Conservation (phyloP, 1,140 invertebrate species). For the Drosophila ananassae region DNA sequence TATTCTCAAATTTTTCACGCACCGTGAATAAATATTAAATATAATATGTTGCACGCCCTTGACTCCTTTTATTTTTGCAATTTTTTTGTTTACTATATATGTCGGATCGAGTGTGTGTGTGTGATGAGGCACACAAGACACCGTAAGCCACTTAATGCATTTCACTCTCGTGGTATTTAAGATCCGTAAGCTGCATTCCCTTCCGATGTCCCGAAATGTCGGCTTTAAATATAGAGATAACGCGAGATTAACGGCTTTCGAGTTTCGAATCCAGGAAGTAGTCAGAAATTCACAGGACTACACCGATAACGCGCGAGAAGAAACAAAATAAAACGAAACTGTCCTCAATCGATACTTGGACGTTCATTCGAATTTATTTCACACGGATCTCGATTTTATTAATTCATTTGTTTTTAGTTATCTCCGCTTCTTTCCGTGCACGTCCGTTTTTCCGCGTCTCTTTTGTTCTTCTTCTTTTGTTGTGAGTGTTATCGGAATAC, state of each 20-base stretch:
- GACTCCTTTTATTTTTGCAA: not conserved
- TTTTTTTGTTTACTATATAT: constrained; percentile 1
- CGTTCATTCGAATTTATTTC: not conserved
- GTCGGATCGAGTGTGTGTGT: constrained; percentile 13
- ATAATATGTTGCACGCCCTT: constrained; percentile 22
- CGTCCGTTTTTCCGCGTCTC: not conserved
- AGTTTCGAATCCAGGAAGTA: not conserved
- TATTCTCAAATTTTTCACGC: constrained; percentile 52
- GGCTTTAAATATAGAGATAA: constrained; percentile 17
- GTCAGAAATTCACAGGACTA: not conserved
- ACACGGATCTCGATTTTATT: not conserved
- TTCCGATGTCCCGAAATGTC: constrained; percentile 16
- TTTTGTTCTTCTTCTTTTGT: not conserved
- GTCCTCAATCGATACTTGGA: not conserved
- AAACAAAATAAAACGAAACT: not conserved
- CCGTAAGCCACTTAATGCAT: constrained; percentile 9
- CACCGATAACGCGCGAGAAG: not conserved
- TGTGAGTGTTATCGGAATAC: no score
- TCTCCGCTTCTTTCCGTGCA: not conserved
- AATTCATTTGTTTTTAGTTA: not conserved
- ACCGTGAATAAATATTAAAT: constrained; percentile 48
- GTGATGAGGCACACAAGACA: constrained; percentile 5
- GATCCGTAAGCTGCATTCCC: constrained; percentile 10
- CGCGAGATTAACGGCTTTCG: constrained; percentile 1
- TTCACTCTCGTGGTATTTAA: constrained; percentile 9